Conservation (phyloP, 1,140 invertebrate species). For the Procambarus virginalis region DNA sequence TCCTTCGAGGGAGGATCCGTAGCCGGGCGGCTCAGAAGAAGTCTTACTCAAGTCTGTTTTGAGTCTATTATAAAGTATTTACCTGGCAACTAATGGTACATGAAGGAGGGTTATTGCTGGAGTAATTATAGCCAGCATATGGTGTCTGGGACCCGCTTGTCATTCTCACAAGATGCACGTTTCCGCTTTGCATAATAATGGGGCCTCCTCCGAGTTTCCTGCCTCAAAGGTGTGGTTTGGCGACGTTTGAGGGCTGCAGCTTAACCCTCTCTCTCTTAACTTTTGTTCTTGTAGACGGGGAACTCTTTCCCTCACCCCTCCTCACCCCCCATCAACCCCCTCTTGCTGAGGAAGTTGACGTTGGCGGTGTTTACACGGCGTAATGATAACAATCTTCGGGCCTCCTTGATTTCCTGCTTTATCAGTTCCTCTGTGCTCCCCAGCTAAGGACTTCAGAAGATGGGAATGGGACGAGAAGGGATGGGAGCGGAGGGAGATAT, state of each 20-base stretch:
- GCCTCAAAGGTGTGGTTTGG: neutral
- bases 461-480: too few species aligned
- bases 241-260: neutral
- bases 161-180: slow-evolving; percentile 5
- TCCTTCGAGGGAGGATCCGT: neutral
- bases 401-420: neutral
- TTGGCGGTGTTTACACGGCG: too few species aligned
- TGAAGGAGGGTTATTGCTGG: neutral
- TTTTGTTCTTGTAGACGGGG: too few species aligned
- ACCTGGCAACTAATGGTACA: neutral
- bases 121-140: neutral
- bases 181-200: neutral
- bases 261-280: neutral
- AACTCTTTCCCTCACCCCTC: too few species aligned
- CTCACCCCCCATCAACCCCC: neutral
- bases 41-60: neutral
- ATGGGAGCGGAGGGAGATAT: too few species aligned
- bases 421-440: too few species aligned
- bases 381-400: too few species aligned
- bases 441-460: too few species aligned
- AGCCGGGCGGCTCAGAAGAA: neutral
- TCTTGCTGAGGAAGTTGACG: neutral
- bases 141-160: neutral
- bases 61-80: neutral
- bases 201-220: neutral